Conservation (phyloP, 2,888 invertebrate species). For the Drosophila antonietae region DNA sequence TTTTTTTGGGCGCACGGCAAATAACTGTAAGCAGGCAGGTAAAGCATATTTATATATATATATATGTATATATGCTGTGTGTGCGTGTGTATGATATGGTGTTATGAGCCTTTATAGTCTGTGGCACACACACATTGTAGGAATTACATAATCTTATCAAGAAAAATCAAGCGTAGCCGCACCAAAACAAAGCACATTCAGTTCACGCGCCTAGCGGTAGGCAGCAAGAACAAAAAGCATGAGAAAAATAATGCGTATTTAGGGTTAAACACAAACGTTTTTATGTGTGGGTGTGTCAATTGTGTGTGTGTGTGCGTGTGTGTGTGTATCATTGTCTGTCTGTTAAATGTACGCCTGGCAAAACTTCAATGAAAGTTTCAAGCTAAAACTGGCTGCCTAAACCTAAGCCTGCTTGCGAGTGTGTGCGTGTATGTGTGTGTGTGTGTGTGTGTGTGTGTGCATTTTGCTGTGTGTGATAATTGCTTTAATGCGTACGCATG, state of each 20-base stretch:
- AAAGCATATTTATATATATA: slow-evolving; percentile 59
- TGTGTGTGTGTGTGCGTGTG: slow-evolving; percentile 19
- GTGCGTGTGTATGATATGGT: slow-evolving; percentile 12
- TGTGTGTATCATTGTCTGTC: slow-evolving; percentile 42
- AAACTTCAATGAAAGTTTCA: slow-evolving; percentile 70
- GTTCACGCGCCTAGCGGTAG: slow-evolving; percentile 37
- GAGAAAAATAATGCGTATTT: slow-evolving; percentile 67
- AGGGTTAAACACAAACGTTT: slow-evolving; percentile 77
- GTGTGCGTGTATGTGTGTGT: slow-evolving; percentile 40
- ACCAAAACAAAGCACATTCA: slow-evolving; percentile 58
- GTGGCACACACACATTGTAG: slow-evolving; percentile 26
- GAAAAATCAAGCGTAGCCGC: slow-evolving; percentile 67
- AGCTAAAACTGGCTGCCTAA: slow-evolving; percentile 18
- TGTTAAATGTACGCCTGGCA: slow-evolving; percentile 60
- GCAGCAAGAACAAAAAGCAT: slow-evolving; percentile 32
- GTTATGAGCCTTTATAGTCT: slow-evolving; percentile 60
- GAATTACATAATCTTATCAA: slow-evolving; percentile 73
- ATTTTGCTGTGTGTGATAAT: slow-evolving; percentile 64
- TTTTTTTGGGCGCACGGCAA: slow-evolving; percentile 47
- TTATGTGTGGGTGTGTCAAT: slow-evolving; percentile 42
- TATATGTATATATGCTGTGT: background rate
- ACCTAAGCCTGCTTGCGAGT: slow-evolving; percentile 11
- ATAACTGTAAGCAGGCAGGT: slow-evolving; percentile 39
- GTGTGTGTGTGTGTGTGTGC: slow-evolving; percentile 8
- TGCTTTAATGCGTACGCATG: slow-evolving; percentile 77